Base-by-base conservation (phyloP, 2,797 vertebrate genomes). In the Odontamblyopus lacepedii region DNA sequence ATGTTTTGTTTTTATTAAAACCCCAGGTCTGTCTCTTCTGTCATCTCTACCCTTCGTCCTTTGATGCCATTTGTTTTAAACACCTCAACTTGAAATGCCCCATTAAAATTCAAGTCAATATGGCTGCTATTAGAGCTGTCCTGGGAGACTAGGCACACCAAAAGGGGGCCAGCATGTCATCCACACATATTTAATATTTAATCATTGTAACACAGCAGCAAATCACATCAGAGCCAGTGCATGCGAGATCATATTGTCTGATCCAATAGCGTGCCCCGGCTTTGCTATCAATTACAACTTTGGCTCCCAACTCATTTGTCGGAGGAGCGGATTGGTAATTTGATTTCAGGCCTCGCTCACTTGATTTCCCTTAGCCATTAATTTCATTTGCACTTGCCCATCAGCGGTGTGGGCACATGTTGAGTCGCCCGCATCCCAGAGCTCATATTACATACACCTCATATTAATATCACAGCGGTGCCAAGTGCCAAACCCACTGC, bases 251-350 rank as follows among this genome's bases (percentile, higher is more conserved):
- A 93, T 88, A 92, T 92, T 92, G 92, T 93, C 91, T 91, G 88
- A 92, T 92, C 91, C 85, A 91, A 89, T 92, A 87, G 85, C 78
- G 70, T 88, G 84, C 84, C 88, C 86, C 81, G 86, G 78, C 81
- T 81, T 90, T 86, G 90, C 93, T 93, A 94, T 94, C 93, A 94
- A 95, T 94, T 94, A 95, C 92, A 94, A 92, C 92, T 94, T 92
- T 93, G 93, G 90, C 92, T 93, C 93, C 91, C 89, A 89, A 92
- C 93, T 94, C 93, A 95, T 94, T 94, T 88, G 90, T 94, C 93
- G 84, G 86, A 92, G 91, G 71, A 87, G 85, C 76, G 89, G 85
- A 92, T 91, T 92, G 90, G 88, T 94, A 94, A 95, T 95, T 94
- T 92, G 91, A 95, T 95, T 94, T 92, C 86, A 71, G 84, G 83